Evolutionary conservation across 1,140 invertebrate species (phyloP).

Genomic region (Drosophila carrolli): DNA sequence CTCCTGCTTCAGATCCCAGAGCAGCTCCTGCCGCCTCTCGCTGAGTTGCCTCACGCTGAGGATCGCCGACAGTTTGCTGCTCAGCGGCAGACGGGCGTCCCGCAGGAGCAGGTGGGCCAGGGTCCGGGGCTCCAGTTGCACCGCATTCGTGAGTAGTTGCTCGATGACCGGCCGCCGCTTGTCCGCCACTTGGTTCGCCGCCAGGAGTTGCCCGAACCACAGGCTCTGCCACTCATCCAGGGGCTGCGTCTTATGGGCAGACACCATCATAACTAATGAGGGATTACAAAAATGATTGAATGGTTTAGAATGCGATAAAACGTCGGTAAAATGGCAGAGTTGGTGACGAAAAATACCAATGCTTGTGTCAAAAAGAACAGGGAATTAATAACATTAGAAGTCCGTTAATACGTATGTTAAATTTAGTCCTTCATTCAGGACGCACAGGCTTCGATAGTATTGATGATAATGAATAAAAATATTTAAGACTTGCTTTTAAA

Average conservation of each 20-base stretch:
- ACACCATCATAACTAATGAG: slow-evolving; percentile 49
- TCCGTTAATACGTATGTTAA: too few species aligned
- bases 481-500: too few species aligned
- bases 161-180: slow-evolving; percentile 48
- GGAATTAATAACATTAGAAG: too few species aligned
- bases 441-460: too few species aligned
- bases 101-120: slow-evolving; percentile 31
- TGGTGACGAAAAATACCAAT: too few species aligned
- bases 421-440: too few species aligned
- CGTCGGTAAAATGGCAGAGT: too few species aligned
- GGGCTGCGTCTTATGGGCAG: slow-evolving; percentile 16
- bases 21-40: slow-evolving; percentile 38
- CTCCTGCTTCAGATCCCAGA: slow-evolving; percentile 20
- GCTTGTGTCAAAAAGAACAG: too few species aligned
- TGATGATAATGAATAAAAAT: too few species aligned
- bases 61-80: slow-evolving; percentile 63
- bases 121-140: slow-evolving; percentile 50
- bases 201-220: slow-evolving; percentile 52
- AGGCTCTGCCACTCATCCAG: slow-evolving; percentile 46
- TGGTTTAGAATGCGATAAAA: background rate
- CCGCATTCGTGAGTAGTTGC: slow-evolving; percentile 54
- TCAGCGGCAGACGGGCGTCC: slow-evolving; percentile 28
- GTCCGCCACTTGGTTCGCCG: slow-evolving; percentile 16
- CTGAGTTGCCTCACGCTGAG: slow-evolving; percentile 48
- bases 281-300: background rate